Evolutionary conservation across 1,140 invertebrate species (phyloP).

Genomic region (Drosophila ercepeae): DNA sequence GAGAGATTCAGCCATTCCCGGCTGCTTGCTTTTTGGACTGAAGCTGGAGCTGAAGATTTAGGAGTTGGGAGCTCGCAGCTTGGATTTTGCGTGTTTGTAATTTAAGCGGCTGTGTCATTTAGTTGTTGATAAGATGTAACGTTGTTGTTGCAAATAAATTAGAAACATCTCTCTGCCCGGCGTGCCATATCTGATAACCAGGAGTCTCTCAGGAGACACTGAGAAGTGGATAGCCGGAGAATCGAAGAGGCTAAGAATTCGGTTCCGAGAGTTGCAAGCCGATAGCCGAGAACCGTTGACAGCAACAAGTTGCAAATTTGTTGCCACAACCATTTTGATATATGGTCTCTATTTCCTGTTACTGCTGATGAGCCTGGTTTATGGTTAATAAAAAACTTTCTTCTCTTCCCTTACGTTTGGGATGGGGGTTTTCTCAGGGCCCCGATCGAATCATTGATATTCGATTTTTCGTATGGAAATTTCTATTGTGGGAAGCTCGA

Average conservation of each 20-base stretch:
- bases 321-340: slow-evolving; percentile 62
- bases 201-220: slow-evolving; percentile 14
- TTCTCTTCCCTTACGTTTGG: too few relatives aligned
- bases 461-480: slow-evolving; percentile 40
- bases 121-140: slow-evolving; percentile 71
- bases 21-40: not conserved
- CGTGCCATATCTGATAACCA: slow-evolving; percentile 75
- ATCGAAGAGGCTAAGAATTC: slow-evolving; percentile 7
- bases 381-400: slow-evolving; percentile 50
- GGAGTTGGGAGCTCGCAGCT: slow-evolving; percentile 24
- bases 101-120: slow-evolving; percentile 77
- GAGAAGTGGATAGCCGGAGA: slow-evolving; percentile 12
- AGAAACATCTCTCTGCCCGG: slow-evolving; percentile 53
- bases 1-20: slow-evolving; percentile 18
- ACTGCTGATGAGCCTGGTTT: slow-evolving; percentile 55
- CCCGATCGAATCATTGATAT: slow-evolving; percentile 9
- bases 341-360: slow-evolving; percentile 77
- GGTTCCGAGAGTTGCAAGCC: slow-evolving; percentile 28
- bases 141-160: slow-evolving; percentile 71
- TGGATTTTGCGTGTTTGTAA: slow-evolving; percentile 69
- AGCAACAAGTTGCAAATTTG: slow-evolving; percentile 72
- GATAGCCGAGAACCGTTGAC: slow-evolving; percentile 39
- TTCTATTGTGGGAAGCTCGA: slow-evolving; percentile 58
- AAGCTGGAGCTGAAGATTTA: slow-evolving; percentile 36
- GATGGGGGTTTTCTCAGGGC: not conserved